Evolutionary conservation across 2,888 invertebrate genomes (phyloP), one percentile per base, ranked within the genome.

Genomic region (Chrysomela aeneicollis): DNA sequence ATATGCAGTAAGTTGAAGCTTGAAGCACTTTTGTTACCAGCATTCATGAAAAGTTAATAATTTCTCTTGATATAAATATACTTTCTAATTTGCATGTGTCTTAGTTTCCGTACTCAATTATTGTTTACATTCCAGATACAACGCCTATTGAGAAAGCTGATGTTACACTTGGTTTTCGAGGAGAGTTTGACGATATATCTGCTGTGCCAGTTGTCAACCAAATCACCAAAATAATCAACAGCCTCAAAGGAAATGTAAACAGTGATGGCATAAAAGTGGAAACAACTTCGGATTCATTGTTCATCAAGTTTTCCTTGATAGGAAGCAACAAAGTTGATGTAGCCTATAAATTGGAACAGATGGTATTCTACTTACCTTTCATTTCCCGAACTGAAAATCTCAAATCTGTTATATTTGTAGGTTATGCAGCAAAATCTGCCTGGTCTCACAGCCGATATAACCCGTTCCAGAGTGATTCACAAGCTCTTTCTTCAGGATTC

Each of bases 281-380:
- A 79, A 78, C 85, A 76, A 79, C 85, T 81, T 75, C 85, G 0
- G 87, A 87, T 64, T 84, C 84, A 0, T 81, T 85, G 0, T 82
- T 84, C 35, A 81, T 88, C n/a, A 84, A 87, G 32, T 91, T 91
- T 61, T 85, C 90, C 51, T 82, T 94, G 3, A 85, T 89, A 62
- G 92, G 93, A 3, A 86, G 87, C 0, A 87, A 89, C 70, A 92
- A 93, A 75, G 90, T 92, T 0, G 93, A 94, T 78, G 86, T 92
- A 42, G 91, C 93, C 0, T 93, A 91, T 77, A 88, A 90, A 75
- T 85, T 94, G 50, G 93, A 94, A 80, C 90, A 92, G 81, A 86
- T 92, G 86, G 92, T 92, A 72, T 84, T 86, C 60, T 66, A 53
- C 5, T 15, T 50, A 2, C n/a, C n/a, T 6, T 62, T 8, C 9